Conservation (phyloP, 2,888 invertebrate genomes). For the Gryllus longicercus region DNA sequence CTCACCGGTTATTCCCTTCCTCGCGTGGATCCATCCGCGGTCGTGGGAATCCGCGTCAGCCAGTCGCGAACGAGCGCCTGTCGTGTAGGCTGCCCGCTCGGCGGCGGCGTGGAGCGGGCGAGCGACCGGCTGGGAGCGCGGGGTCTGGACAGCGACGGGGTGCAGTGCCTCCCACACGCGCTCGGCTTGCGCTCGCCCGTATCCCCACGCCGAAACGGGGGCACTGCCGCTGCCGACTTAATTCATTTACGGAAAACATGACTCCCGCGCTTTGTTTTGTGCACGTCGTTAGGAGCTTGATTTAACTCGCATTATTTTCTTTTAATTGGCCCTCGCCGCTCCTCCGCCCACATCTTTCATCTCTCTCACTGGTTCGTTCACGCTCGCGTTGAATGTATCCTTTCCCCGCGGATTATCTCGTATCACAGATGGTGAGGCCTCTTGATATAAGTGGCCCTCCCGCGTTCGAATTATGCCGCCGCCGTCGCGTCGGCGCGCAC, state of each 20-base stretch:
- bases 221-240: background rate
- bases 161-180: too few species aligned
- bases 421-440: background rate
- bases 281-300: background rate
- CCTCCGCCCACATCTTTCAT: too few species aligned
- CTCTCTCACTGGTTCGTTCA: background rate
- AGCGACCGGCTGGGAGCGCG: background rate
- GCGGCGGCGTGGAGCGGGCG: background rate
- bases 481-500: background rate
- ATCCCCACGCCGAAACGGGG: background rate
- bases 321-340: background rate
- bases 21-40: too few species aligned
- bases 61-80: background rate
- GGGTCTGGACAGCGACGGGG: too few species aligned
- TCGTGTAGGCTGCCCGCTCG: background rate
- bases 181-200: background rate
- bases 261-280: background rate
- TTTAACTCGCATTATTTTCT: constrained; percentile 17
- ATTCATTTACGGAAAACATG: constrained; percentile 6
- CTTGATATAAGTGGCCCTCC: background rate
- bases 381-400: background rate
- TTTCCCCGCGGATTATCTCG: background rate
- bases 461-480: background rate
- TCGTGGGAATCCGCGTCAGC: too few species aligned
- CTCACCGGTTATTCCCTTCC: too few species aligned